phyloP scores from a whole-genome alignment of 2,888 invertebrate genomes.

The Archips crataeganus region DNA sequence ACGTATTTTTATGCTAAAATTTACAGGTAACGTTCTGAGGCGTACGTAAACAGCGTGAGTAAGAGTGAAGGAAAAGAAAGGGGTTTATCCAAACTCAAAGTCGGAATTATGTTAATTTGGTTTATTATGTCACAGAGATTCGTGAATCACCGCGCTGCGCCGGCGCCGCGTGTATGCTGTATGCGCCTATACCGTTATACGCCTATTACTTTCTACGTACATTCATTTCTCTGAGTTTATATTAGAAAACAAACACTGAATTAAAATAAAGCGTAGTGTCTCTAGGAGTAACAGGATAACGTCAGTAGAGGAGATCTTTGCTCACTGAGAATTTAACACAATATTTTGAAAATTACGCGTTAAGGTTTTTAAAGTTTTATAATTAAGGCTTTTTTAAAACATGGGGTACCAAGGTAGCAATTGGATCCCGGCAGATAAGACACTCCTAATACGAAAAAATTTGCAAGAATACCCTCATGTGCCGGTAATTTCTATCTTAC shows the following conservation, averaged over 20 bases:
- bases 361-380: no score
- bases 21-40: constrained; percentile 29
- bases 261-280: not conserved
- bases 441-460: no score
- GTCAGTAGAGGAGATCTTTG: no score
- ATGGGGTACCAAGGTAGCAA: no score
- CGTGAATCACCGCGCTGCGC: constrained; percentile 76
- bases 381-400: no score
- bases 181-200: constrained; percentile 70
- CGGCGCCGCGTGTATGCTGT: constrained; percentile 54
- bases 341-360: no score
- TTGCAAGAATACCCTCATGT: no score
- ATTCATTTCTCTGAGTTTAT: constrained; percentile 50
- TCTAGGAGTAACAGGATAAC: no score
- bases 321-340: no score
- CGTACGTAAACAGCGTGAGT: constrained; percentile 47
- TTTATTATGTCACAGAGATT: constrained; percentile 83
- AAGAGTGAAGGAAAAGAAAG: constrained; percentile 69
- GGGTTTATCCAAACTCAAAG: constrained; percentile 63
- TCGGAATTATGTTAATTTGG: constrained; percentile 78
- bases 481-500: no score
- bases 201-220: constrained; percentile 76
- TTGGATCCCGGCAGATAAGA: no score
- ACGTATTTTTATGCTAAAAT: constrained; percentile 38
- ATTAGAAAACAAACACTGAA: not conserved